Percentiles rank a stretch among this genome's conserved stretches.
Conservation (phyloP, 2,888 invertebrate species). For the Polydrusus pterygomalis region DNA sequence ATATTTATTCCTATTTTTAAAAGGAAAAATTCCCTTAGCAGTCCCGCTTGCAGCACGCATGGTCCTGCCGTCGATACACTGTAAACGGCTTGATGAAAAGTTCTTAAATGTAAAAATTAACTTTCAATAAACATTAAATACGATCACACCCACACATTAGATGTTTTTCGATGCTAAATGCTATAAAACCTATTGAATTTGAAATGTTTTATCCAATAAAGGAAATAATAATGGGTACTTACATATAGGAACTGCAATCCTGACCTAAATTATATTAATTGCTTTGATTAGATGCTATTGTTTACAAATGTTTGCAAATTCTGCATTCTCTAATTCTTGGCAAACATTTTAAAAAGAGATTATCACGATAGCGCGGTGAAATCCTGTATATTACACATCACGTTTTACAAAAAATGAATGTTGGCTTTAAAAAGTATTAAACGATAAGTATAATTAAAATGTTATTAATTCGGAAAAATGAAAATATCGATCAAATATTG, state of each 20-base stretch:
- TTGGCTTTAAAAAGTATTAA: not conserved
- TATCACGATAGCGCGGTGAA: constrained; percentile 3
- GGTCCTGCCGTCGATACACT: too few relatives aligned
- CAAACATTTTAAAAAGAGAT: constrained; percentile 1
- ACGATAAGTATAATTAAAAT: too few relatives aligned
- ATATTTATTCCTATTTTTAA: too few relatives aligned
- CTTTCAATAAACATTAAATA: not conserved
- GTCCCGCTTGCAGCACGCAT: too few relatives aligned
- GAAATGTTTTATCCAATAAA: not conserved
- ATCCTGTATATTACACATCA: not conserved
- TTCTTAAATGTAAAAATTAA: not conserved
- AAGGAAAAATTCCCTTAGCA: too few relatives aligned
- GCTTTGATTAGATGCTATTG: constrained; percentile 11
- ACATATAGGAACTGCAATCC: constrained; percentile 1
- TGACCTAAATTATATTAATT: constrained; percentile 4
- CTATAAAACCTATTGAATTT: not conserved
- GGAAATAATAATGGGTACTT: not conserved
- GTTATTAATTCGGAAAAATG: too few relatives aligned
- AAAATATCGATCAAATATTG: too few relatives aligned
- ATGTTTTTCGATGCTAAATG: not conserved
- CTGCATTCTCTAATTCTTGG: not conserved
- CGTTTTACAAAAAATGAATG: not conserved
- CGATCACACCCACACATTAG: not conserved
- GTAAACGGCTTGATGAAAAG: too few relatives aligned
- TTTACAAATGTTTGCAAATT: constrained; percentile 4